A percentile compares a stretch with the other conserved stretches of the same genome.
Conservation (phyloP, 2,113 vertebrate genomes). For the Pituophis catenifer region DNA sequence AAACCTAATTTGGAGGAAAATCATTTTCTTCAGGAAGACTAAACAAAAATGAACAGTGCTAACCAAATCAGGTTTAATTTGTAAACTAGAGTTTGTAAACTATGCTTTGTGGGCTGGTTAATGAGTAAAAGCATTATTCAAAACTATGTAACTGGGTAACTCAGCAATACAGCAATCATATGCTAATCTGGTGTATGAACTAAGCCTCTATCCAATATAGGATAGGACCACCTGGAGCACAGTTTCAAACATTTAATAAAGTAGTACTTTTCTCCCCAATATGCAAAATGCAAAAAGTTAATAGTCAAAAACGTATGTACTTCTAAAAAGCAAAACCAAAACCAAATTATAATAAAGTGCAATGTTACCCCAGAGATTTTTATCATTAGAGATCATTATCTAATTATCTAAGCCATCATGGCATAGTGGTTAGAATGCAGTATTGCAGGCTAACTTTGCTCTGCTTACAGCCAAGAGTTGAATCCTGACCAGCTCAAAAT, state of each 20-base stretch:
- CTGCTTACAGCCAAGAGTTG: neutral
- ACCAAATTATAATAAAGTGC: neutral
- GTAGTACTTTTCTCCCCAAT: neutral
- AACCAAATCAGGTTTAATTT: neutral
- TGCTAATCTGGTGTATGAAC: too few species aligned
- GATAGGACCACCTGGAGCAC: neutral
- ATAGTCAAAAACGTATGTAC: too few species aligned
- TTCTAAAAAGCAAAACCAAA: neutral
- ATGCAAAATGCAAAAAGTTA: too few species aligned
- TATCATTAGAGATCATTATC: neutral
- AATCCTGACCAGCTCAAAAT: neutral
- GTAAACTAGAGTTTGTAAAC: neutral
- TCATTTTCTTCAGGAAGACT: neutral
- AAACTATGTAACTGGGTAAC: neutral
- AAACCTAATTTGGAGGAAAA: slow-evolving; percentile 42
- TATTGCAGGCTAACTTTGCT: neutral
- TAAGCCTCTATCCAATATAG: neutral
- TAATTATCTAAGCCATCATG: neutral
- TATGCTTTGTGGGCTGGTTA: neutral
- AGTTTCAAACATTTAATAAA: neutral
- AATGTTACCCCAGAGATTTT: neutral
- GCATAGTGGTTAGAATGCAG: neutral
- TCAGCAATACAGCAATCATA: neutral
- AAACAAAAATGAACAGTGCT: neutral
- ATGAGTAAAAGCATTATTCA: neutral